A percentile compares a stretch with the other conserved stretches of the same genome.
Evolutionary conservation across 1,140 invertebrate species (phyloP).

Genomic region (Chelonus insularis): DNA sequence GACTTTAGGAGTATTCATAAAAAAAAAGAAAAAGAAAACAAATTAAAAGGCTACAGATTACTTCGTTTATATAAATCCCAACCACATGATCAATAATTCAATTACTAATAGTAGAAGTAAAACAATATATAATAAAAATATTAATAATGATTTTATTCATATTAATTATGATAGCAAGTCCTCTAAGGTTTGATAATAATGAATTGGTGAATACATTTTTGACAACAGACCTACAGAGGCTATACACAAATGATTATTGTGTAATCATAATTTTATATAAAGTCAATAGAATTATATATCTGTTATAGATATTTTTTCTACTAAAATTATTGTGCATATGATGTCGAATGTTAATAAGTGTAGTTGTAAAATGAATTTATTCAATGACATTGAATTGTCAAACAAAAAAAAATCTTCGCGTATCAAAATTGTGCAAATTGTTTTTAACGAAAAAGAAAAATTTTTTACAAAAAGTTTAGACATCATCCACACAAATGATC

Average conservation of each 20-base stretch:
- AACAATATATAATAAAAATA: not conserved
- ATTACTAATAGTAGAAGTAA: not conserved
- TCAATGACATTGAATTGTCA: not conserved
- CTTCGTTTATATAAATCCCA: constrained; percentile 39
- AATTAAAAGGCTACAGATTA: constrained; percentile 36
- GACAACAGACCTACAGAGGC: no score
- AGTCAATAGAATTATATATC: constrained; percentile 45
- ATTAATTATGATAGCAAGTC: no score
- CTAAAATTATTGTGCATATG: constrained; percentile 44
- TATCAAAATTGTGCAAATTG: no score
- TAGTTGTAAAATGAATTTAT: constrained; percentile 42
- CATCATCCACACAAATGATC: no score
- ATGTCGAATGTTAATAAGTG: constrained; percentile 43
- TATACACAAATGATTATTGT: constrained; percentile 42
- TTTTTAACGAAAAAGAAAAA: no score
- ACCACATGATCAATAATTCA: constrained; percentile 9
- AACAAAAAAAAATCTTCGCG: not conserved
- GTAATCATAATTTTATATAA: constrained; percentile 49
- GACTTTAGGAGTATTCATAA: constrained; percentile 39
- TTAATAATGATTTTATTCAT: no score
- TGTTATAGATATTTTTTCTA: constrained; percentile 54
- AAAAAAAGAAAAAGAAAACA: constrained; percentile 37
- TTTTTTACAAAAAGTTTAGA: no score
- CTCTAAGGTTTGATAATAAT: not conserved
- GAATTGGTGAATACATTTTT: not conserved